Percentiles rank a stretch among this genome's conserved stretches.
These are phyloP conservation scores for Moxostoma hubbsi DNA, from an alignment of 2,797 vertebrate genomes.

Conservation along the genomic window DNA sequence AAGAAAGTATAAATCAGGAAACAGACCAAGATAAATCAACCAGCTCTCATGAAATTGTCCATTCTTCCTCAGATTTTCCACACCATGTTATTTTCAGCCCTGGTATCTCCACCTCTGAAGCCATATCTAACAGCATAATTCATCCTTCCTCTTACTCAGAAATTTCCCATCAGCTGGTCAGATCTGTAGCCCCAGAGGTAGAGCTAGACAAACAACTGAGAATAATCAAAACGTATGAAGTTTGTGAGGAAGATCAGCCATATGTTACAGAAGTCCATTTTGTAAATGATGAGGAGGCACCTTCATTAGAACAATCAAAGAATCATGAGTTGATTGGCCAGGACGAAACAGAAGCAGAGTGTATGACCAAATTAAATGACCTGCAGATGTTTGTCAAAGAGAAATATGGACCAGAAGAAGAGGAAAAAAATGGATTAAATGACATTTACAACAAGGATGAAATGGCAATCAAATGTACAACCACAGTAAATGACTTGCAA, in stretches of 20 bases:
- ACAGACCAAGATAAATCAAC: neutral
- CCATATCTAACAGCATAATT: neutral
- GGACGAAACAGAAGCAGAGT: neutral
- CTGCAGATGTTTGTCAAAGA: neutral
- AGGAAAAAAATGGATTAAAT: neutral
- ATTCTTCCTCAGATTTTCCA: neutral
- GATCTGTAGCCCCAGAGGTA: neutral
- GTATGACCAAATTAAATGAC: neutral
- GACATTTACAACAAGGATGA: neutral
- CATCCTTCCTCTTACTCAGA: neutral
- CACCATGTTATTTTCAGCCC: neutral
- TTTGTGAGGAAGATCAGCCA: neutral
- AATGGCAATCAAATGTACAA: neutral
- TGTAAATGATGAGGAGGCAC: neutral
- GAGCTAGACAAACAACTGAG: neutral
- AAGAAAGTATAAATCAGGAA: neutral
- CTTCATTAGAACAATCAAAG: neutral
- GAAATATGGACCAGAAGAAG: neutral
- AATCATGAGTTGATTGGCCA: neutral
- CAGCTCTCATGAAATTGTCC: constrained; percentile 1
- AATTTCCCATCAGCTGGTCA: neutral
- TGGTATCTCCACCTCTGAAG: constrained; percentile 6
- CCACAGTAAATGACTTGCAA: neutral
- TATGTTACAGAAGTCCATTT: too few species aligned
- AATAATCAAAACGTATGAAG: neutral